Base-by-base conservation (phyloP, 2,888 invertebrate species). In the Willowsia nigromaculata region DNA sequence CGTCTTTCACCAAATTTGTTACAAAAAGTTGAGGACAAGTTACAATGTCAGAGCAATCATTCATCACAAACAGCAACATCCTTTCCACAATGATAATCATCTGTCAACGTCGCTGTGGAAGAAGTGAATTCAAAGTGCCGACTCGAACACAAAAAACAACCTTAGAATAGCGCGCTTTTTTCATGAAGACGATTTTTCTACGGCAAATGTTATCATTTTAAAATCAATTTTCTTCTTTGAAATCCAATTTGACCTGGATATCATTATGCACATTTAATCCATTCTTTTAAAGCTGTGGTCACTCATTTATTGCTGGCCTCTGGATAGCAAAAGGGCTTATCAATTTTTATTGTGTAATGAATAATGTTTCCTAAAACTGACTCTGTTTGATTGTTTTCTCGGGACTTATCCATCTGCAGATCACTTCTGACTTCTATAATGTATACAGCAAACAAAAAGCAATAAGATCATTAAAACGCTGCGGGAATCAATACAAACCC, bases 81-180 rank as follows among this genome's bases (percentile, higher is more conserved):
- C 86, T 71, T 81, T 59, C 81, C 25, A 30, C 87, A 59, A 18
- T 15, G 81, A 87, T 87, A 80, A 13, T 68, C 80, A 87, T 87
- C 87, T 81, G 87, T 87, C 87, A 87, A 87, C 87, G 87, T 87
- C 87, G 37, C 47, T 18, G 22, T 37, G 30, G 47, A 18, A 68
- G 22, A 87, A 87, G 87, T 71, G 71, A 81, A 56, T 86, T 65
- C 15, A 74, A 84, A 85, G 87, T 81, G 81, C 87, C 87, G 87
- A 87, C 71, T 84, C 40, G n/a, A n/a, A n/a, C n/a, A n/a, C n/a
- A n/a, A n/a, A n/a, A n/a, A n/a, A n/a, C 37, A 6, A 15, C 15
- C 30, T 27, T 40, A 43, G 7, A 40, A 40, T 1, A 25, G 22
- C 0, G 47, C 22, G 1, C 59, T 50, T 83, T 68, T 65, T 40